These are phyloP conservation scores for Alloplasta piceator DNA, from an alignment of 2,888 invertebrate genomes.

Conservation along the genomic window DNA sequence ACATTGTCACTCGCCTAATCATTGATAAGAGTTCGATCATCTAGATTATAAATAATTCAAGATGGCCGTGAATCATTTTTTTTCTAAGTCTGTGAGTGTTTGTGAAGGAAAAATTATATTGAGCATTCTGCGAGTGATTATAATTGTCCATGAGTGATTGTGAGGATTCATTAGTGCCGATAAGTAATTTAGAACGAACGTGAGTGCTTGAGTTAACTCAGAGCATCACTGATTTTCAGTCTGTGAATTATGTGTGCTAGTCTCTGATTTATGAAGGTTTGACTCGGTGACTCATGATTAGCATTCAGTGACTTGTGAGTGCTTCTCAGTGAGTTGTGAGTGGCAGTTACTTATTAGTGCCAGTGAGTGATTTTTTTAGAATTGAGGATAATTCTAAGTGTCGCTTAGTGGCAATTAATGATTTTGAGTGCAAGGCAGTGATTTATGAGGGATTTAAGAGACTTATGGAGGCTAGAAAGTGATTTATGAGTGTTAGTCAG, in stretches of 20 bases:
- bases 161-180: background rate
- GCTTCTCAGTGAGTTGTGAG: background rate
- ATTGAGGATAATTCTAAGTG: too few relatives aligned
- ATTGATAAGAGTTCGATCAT: conserved; percentile 25
- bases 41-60: background rate
- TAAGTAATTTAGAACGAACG: background rate
- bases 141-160: background rate
- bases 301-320: background rate
- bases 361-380: too few relatives aligned
- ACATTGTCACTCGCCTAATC: too few relatives aligned
- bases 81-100: too few relatives aligned
- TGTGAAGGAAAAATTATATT: background rate
- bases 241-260: background rate
- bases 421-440: too few relatives aligned
- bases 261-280: background rate
- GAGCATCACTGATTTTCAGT: background rate
- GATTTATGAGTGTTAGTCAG: too few relatives aligned
- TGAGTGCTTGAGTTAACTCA: background rate
- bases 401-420: too few relatives aligned
- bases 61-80: too few relatives aligned
- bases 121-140: background rate
- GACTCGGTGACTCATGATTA: background rate
- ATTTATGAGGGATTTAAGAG: too few relatives aligned
- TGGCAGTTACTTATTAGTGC: background rate
- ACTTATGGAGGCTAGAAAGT: too few relatives aligned